A percentile compares a stretch with the other conserved stretches of the same genome.
phyloP scores from a whole-genome alignment of 2,797 vertebrate species.

The Zonotrichia albicollis region DNA sequence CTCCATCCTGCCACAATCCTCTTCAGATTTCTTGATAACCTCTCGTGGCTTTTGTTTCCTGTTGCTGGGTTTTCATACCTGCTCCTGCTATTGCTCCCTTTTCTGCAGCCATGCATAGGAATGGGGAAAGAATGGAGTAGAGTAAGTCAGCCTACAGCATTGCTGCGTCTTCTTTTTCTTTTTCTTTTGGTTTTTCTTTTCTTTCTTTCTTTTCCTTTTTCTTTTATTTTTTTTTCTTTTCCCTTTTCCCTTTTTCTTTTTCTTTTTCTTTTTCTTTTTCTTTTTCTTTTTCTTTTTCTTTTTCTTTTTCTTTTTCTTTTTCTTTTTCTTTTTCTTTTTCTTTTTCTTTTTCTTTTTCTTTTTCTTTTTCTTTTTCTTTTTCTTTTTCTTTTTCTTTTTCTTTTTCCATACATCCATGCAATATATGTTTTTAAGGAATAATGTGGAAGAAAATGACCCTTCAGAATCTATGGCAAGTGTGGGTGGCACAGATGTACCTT shows the following conservation, averaged over 20 bases:
- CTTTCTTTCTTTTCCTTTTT: rapidly evolving
- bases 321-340: rapidly evolving
- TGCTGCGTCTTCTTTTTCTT: rapidly evolving
- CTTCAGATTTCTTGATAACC: background rate
- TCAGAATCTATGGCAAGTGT: background rate
- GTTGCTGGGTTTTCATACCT: background rate
- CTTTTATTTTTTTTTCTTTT: rapidly evolving
- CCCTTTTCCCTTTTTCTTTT: rapidly evolving
- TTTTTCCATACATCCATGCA: background rate
- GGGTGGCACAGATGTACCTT: background rate
- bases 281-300: no score
- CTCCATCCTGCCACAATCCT: background rate
- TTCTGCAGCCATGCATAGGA: background rate
- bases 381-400: rapidly evolving
- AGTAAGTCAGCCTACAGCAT: background rate
- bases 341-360: no score
- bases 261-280: no score
- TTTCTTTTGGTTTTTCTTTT: rapidly evolving
- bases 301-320: no score
- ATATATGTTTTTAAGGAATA: background rate
- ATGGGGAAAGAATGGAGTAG: background rate
- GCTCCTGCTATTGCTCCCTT: background rate
- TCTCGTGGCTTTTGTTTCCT: background rate
- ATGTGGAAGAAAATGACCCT: background rate
- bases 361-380: rapidly evolving